These are phyloP conservation scores for Apamea sordens DNA, from an alignment of 2,888 invertebrate species.

Conservation along the genomic window DNA sequence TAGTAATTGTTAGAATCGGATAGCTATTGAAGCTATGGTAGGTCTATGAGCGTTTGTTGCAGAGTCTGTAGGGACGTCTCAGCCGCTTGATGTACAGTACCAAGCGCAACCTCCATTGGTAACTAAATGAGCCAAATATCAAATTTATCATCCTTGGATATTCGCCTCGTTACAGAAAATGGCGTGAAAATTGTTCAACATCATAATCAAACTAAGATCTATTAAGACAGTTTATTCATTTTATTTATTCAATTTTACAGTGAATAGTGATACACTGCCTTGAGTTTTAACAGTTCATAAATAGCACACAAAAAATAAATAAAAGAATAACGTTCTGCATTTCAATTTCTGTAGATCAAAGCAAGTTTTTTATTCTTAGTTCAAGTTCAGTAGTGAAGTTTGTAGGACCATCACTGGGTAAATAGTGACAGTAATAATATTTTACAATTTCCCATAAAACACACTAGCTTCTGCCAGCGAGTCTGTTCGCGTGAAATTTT, in stretches of 20 bases:
- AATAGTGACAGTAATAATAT: neutral
- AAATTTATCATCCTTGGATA: neutral
- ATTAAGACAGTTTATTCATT: neutral
- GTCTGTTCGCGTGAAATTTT: too few relatives aligned
- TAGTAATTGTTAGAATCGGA: too few relatives aligned
- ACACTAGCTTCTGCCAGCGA: too few relatives aligned
- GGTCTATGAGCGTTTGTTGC: too few relatives aligned
- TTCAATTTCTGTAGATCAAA: neutral
- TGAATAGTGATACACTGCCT: neutral
- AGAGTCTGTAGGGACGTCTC: too few relatives aligned
- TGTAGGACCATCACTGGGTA: neutral
- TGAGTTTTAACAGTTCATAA: conserved; percentile 12
- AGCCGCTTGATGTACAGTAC: neutral
- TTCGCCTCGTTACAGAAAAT: neutral
- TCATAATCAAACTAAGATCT: neutral
- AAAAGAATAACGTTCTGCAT: conserved; percentile 1
- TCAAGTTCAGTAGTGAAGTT: neutral
- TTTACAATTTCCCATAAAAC: neutral
- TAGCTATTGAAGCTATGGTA: too few relatives aligned
- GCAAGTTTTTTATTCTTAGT: neutral
- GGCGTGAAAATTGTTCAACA: neutral
- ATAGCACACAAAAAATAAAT: conserved; percentile 10
- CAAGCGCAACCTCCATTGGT: neutral
- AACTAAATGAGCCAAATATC: neutral
- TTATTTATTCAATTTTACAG: conserved; percentile 10